Base-by-base conservation (phyloP, 64 coral and sea anemone genomes). In the Astreopora myriophthalma region DNA sequence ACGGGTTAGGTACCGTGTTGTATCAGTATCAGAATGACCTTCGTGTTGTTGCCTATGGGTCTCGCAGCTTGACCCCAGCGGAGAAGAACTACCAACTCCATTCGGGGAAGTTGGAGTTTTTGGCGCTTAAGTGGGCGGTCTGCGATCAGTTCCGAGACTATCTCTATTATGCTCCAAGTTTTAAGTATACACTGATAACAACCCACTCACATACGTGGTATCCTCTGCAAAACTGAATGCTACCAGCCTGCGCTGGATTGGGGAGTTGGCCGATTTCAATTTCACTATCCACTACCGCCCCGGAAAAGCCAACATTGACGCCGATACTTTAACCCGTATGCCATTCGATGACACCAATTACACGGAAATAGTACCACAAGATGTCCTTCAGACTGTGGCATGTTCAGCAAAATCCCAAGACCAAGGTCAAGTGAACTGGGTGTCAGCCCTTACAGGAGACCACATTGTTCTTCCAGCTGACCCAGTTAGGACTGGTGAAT, bases 111-210 rank as follows among this genome's bases (percentile, higher is more conserved):
- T 27, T 84, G 34, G 80, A 84, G 22, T 63, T 84, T 9, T 31
- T 84, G 8, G 80, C 80, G 1, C 30, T 84, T 9, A 84, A 84
- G 57, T 84, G 80, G 55, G 80, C 80, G 0, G 34, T 84, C 22
- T 62, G 28, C 52, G 80, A 84, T 33, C 80, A 84, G 32, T 84
- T 84, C 33, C 49, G 60, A 55, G 52, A 84, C 9, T 84, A 84
- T 36, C 71, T 89, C 19, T 89, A 88, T 35, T 76, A 89, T 28
- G 71, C 86, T 5, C 86, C 86, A 33, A 32, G 49, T 23, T 89
- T 76, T 26, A 89, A 29, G 86, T 75, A 13, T 76, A 61, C 52
- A 89, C 87, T 12, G 87, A 89, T 73, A 89, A 89, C 33, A 89
- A 76, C 87, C n/a, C 72, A 23, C 66, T 88, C 12, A 89, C 87